phyloP scores from a whole-genome alignment of 2,113 vertebrate species.

The Xiphophorus hellerii region DNA sequence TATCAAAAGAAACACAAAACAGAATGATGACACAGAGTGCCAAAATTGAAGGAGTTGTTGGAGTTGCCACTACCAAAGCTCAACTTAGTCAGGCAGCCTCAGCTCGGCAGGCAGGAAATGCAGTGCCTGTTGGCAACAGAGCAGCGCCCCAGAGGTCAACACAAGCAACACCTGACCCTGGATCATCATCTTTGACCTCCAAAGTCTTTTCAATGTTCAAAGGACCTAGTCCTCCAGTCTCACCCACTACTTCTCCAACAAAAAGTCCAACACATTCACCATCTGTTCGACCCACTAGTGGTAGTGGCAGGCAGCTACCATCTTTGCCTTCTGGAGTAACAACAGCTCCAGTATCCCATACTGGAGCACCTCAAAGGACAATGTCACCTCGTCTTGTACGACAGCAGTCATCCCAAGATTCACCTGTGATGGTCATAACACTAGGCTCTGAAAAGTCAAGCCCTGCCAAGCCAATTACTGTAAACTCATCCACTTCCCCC shows the following conservation, averaged over 20 bases:
- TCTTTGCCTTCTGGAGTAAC: conserved; percentile 59
- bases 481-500: conserved; percentile 88
- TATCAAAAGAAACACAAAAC: conserved; percentile 90
- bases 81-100: conserved; percentile 64
- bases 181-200: conserved; percentile 70
- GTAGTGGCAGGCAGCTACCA: conserved; percentile 62
- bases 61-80: conserved; percentile 70
- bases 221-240: conserved; percentile 88
- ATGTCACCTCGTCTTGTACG: conserved; percentile 84
- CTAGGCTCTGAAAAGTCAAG: conserved; percentile 85
- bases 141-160: conserved; percentile 54
- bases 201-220: conserved; percentile 88
- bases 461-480: conserved; percentile 85
- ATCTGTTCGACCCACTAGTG: conserved; percentile 52
- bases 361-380: conserved; percentile 82
- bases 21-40: conserved; percentile 84
- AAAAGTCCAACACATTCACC: conserved; percentile 86
- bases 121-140: conserved; percentile 50
- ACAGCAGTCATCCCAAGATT: conserved; percentile 90
- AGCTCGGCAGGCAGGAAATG: conserved; percentile 53
- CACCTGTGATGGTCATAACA: conserved; percentile 90
- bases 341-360: conserved; percentile 84
- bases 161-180: conserved; percentile 70
- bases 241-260: conserved; percentile 86
- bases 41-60: conserved; percentile 78